Evolutionary conservation across 2,888 invertebrate species (phyloP), one percentile per base, ranked within the genome.

Genomic region (Proisotoma minuta): DNA sequence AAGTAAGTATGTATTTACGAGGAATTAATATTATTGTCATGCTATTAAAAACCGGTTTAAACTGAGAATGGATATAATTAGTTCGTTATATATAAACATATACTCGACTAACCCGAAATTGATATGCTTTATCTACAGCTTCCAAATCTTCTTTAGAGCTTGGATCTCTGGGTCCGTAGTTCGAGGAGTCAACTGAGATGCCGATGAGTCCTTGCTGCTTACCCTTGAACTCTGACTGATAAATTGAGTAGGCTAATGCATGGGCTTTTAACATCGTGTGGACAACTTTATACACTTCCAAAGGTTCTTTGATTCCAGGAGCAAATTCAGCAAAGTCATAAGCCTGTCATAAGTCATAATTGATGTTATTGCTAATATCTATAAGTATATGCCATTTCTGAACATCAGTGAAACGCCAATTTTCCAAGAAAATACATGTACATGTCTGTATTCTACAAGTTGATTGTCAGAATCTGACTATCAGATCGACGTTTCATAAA

Each of bases 261-360:
- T 89, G 88, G 0, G 85, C 84, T 62, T 84, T 77, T 22, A 89
- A 76, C 59, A 84, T 77, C 73, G 85, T 84, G 74, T 87, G 85
- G 0, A 79, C 79, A 64, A 85, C 86, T 53, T 82, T 75, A 76
- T 88, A 88, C 3, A 80, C 71, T 40, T 80, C 82, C 1, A 49
- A 24, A 8, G 60, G 58, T 54, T 83, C 83, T 0, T 81, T 83
- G 20, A 82, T 74, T 3, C 84, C 85, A 1, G 83, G 80, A 63
- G 81, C 81, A 53, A 62, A 63, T 15, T 18, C 52, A 43, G 26
- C 59, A 12, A 52, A 56, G 18, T 62, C 57, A 24, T 63, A 65
- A 1, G 47, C 53, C n/a, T n/a, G n/a, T n/a, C n/a, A n/a, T n/a
- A n/a, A n/a, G n/a, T n/a, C n/a, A n/a, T 51, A n/a, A n/a, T n/a